Conservation (phyloP, 2,113 vertebrate species). For the Thymallus thymallus region DNA sequence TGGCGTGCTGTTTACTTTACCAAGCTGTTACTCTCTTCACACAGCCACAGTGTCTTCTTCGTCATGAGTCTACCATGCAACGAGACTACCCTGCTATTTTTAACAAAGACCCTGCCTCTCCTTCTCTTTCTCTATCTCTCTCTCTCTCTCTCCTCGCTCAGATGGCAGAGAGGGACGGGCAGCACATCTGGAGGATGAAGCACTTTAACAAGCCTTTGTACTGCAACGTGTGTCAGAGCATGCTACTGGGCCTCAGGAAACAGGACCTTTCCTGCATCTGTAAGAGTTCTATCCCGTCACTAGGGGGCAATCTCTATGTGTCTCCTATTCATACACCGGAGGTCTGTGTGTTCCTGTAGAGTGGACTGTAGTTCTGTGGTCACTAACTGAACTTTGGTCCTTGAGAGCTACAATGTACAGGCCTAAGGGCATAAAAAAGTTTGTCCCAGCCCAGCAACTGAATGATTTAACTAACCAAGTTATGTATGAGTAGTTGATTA, state of each 20-base stretch:
- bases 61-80: no score
- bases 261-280: conserved; percentile 87
- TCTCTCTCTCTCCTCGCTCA: conserved; percentile 44
- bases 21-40: no score
- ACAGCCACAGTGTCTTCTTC: no score
- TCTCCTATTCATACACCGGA: neutral
- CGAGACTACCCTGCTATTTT: no score
- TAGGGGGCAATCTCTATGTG: conserved; percentile 35
- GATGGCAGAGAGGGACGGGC: conserved; percentile 84
- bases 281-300: conserved; percentile 68
- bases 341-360: neutral
- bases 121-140: no score
- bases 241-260: conserved; percentile 86
- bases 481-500: no score
- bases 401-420: neutral
- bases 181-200: conserved; percentile 90
- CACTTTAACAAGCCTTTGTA: conserved; percentile 85
- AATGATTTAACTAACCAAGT: no score
- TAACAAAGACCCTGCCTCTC: neutral
- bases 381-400: no score
- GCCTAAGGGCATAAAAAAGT: no score
- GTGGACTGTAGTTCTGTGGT: neutral
- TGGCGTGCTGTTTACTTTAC: neutral
- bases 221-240: conserved; percentile 82
- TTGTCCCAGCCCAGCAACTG: no score